These are phyloP conservation scores for Chirona hameri DNA, from an alignment of 2,888 invertebrate species.

Conservation along the genomic window DNA sequence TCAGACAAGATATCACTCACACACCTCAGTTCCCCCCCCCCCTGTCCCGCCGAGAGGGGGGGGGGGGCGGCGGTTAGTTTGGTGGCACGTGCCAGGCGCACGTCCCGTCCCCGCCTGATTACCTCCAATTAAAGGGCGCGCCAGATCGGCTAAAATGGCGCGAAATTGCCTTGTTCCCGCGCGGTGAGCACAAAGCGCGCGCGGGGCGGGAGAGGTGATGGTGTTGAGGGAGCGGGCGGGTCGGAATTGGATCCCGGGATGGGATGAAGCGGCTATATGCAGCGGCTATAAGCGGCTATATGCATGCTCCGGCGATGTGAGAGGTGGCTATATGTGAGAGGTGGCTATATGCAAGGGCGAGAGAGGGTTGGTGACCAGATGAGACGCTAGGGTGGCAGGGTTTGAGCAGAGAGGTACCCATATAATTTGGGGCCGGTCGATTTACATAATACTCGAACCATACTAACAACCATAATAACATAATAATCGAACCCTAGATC, in stretches of 20 bases:
- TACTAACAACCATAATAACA: too few species aligned
- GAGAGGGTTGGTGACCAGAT: too few species aligned
- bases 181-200: background rate
- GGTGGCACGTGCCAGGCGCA: background rate
- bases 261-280: background rate
- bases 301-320: background rate
- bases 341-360: too few species aligned
- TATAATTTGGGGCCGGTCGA: too few species aligned
- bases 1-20: too few species aligned
- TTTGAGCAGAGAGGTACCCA: too few species aligned
- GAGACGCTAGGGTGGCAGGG: too few species aligned
- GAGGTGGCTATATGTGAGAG: background rate
- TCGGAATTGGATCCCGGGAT: background rate
- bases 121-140: slow-evolving; percentile 24
- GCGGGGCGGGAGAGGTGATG: background rate
- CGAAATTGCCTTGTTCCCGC: background rate
- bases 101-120: background rate
- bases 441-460: too few species aligned
- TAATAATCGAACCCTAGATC: too few species aligned
- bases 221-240: background rate
- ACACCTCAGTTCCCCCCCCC: too few species aligned
- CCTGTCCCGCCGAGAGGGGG: background rate
- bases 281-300: too few species aligned
- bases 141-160: slow-evolving; percentile 13
- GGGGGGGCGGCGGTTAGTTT: background rate